Conservation (phyloP, 2,113 vertebrate species). For the Pseudorasbora parva region DNA sequence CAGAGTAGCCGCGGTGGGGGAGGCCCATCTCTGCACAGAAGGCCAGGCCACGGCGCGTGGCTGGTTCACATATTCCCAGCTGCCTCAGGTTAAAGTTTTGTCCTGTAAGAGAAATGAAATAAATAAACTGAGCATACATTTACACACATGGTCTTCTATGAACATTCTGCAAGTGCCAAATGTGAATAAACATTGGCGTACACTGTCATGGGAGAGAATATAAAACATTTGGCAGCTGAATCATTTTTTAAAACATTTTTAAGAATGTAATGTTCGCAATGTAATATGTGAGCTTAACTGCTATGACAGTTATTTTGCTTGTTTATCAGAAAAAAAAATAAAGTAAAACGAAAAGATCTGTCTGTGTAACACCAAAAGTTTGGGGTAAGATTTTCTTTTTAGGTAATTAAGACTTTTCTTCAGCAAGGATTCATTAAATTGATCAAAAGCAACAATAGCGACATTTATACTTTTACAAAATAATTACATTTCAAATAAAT, state of each 20-base stretch:
- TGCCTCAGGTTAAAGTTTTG: slow-evolving; percentile 97
- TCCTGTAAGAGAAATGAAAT: slow-evolving; percentile 74
- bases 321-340: neutral
- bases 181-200: neutral
- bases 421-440: neutral
- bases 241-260: neutral
- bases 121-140: neutral
- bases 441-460: neutral
- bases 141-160: neutral
- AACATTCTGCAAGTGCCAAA: neutral
- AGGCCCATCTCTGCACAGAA: slow-evolving; percentile 97
- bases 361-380: neutral
- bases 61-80: slow-evolving; percentile 96
- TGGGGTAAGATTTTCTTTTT: neutral
- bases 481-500: neutral
- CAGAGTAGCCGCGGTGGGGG: slow-evolving; percentile 93
- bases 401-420: neutral
- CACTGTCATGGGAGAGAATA: neutral
- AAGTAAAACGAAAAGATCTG: neutral
- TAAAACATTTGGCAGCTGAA: neutral
- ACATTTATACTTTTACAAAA: neutral
- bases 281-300: neutral
- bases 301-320: neutral
- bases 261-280: neutral
- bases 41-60: slow-evolving; percentile 90